A percentile compares a stretch with the other conserved stretches of the same genome.
phyloP scores from a whole-genome alignment of 1,140 invertebrate genomes.

The Hydropsyche tenuis region DNA sequence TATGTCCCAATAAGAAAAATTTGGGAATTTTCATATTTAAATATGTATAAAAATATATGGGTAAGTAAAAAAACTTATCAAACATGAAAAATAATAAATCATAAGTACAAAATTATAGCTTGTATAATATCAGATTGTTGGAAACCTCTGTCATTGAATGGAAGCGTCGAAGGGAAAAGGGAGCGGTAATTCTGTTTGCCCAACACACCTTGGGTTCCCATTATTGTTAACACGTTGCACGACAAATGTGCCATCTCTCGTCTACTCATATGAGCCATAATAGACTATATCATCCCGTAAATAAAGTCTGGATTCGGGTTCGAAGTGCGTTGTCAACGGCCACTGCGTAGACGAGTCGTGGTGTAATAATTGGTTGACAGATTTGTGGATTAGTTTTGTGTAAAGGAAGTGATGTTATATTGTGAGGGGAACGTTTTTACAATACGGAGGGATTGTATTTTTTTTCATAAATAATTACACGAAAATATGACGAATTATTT shows the following conservation, averaged over 20 bases:
- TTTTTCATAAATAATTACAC: too few species aligned
- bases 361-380: conserved; percentile 43
- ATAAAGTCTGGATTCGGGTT: background rate
- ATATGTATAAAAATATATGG: too few species aligned
- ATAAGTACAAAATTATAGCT: too few species aligned
- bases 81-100: too few species aligned
- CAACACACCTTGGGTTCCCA: conserved; percentile 43
- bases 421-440: background rate
- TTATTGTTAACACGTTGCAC: conserved; percentile 26
- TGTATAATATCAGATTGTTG: background rate
- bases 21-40: too few species aligned
- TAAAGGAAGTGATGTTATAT: conserved; percentile 27
- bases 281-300: background rate
- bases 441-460: background rate
- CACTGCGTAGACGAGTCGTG: background rate
- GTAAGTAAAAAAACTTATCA: too few species aligned
- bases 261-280: background rate
- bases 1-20: too few species aligned
- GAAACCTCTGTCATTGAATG: conserved; percentile 11
- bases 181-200: conserved; percentile 44
- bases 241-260: background rate
- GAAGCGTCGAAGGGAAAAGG: conserved; percentile 13
- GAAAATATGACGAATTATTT: too few species aligned
- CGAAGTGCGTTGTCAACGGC: background rate
- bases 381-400: conserved; percentile 46